Base-by-base conservation (phyloP, 2,113 vertebrate genomes). In the Phoenicopterus ruber region DNA sequence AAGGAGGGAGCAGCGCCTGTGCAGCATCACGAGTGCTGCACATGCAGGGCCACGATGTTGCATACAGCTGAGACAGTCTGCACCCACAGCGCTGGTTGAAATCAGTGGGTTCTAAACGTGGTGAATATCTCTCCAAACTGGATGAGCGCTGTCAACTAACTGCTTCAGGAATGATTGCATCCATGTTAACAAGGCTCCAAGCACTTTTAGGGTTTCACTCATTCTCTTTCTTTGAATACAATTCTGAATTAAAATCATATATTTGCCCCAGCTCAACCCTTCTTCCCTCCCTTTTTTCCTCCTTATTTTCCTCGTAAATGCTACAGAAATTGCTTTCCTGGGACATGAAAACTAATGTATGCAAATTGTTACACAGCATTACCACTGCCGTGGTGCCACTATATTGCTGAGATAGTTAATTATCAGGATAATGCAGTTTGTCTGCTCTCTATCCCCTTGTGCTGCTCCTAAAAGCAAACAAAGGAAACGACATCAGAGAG, bases 321-420 rank as follows among this genome's bases (percentile, higher is more conserved):
- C 47, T 77, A 72, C n/a, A 86, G 77, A 92, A 95, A 96, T 91
- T 88, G 67, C 83, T 90, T 96, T 93, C 83, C 58, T 86, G 86
- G 69, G 87, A 97, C 42, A 58, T 28, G 67, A 92, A 93, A 95
- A 93, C 50, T 95, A 93, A 96, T 97, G 65, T 86, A 96, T 97
- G 95, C 91, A 96, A 96, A 97, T 97, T 94, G 94, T 93, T 94
- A 86, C 67, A 94, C 55, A 88, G 88, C 82, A 93, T 92, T 90
- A 93, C 57, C 59, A 81, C 61, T 90, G 42, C 71, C 0, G 2
- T 88, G 73, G 81, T 96, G 81, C 58, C 47, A 66, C 71, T 93
- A 50, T 66, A 65, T 78, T 96, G 86, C 90, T 92, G 93, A 97
- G 93, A 76, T 94, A 77, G 87, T 94, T 97, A 97, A 97, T 97